Percentiles rank a stretch among this genome's conserved stretches.
phyloP scores from a whole-genome alignment of 2,888 invertebrate species.

The Sympetrum striolatum region DNA sequence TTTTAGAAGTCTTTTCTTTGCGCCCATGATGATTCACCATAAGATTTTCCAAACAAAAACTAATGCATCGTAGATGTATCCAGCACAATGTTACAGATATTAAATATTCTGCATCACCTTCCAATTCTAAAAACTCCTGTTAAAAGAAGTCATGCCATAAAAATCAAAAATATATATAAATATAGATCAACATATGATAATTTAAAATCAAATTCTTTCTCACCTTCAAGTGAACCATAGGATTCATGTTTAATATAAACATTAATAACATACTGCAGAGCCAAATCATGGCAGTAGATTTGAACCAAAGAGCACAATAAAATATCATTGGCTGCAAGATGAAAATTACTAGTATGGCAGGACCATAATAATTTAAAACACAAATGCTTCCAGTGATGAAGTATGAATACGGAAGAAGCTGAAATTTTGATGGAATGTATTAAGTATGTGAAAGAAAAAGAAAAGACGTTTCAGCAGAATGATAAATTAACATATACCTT shows the following conservation, averaged over 20 bases:
- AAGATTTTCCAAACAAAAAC: constrained; percentile 71
- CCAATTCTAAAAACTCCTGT: constrained; percentile 59
- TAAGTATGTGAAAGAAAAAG: not conserved
- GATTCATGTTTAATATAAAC: constrained; percentile 63
- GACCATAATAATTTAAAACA: constrained; percentile 61
- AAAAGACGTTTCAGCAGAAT: constrained; percentile 41
- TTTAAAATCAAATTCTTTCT: not conserved
- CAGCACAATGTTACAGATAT: constrained; percentile 66
- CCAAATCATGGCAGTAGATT: constrained; percentile 65
- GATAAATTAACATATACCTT: constrained; percentile 52
- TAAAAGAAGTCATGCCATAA: not conserved
- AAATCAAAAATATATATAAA: not conserved
- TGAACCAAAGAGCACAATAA: constrained; percentile 61
- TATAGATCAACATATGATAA: no score
- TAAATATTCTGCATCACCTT: constrained; percentile 65
- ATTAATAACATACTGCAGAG: constrained; percentile 63
- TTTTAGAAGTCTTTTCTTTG: not conserved
- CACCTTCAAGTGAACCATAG: constrained; percentile 41
- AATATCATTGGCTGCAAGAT: constrained; percentile 66
- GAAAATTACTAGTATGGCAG: constrained; percentile 62
- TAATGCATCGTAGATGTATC: constrained; percentile 78
- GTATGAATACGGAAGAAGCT: constrained; percentile 66
- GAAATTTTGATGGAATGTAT: constrained; percentile 51
- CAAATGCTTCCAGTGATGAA: constrained; percentile 62
- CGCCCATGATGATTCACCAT: constrained; percentile 4